Evolutionary conservation across 2,888 invertebrate species (phyloP).

Genomic region (Stictocephala bisonia): DNA sequence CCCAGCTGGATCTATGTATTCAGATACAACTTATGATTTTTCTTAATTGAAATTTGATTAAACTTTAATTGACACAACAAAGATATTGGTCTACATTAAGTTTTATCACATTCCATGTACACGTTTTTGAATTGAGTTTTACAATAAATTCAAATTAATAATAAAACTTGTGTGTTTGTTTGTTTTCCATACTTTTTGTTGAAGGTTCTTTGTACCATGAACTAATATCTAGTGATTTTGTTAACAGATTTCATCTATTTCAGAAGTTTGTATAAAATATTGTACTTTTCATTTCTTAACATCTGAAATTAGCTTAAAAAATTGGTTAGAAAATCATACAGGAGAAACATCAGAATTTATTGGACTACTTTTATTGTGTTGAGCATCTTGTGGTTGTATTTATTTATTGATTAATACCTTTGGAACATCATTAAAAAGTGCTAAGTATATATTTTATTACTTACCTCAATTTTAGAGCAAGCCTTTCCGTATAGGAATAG

Average conservation of each 20-base stretch:
- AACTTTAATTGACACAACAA: neutral
- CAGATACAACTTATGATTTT: neutral
- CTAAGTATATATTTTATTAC: constrained; percentile 4
- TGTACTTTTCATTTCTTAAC: neutral
- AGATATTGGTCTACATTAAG: neutral
- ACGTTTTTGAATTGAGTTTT: neutral
- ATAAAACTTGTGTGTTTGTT: neutral
- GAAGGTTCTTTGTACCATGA: too few relatives aligned
- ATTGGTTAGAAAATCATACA: neutral
- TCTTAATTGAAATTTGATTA: neutral
- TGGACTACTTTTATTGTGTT: too few relatives aligned
- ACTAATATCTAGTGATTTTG: too few relatives aligned
- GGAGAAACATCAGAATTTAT: too few relatives aligned
- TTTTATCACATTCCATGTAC: constrained; percentile 7
- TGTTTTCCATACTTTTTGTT: neutral
- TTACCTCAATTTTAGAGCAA: constrained; percentile 44
- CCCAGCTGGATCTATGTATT: neutral
- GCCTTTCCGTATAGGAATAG: constrained; percentile 46
- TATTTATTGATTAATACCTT: neutral
- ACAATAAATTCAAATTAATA: neutral
- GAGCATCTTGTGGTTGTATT: neutral
- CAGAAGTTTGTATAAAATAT: too few relatives aligned
- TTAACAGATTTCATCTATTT: too few relatives aligned
- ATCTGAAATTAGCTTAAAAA: neutral
- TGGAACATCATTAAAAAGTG: constrained; percentile 1